A percentile compares a stretch with the other conserved stretches of the same genome.
These are phyloP conservation scores for Zaprionus africanus DNA, from an alignment of 1,140 invertebrate species.

Conservation along the genomic window DNA sequence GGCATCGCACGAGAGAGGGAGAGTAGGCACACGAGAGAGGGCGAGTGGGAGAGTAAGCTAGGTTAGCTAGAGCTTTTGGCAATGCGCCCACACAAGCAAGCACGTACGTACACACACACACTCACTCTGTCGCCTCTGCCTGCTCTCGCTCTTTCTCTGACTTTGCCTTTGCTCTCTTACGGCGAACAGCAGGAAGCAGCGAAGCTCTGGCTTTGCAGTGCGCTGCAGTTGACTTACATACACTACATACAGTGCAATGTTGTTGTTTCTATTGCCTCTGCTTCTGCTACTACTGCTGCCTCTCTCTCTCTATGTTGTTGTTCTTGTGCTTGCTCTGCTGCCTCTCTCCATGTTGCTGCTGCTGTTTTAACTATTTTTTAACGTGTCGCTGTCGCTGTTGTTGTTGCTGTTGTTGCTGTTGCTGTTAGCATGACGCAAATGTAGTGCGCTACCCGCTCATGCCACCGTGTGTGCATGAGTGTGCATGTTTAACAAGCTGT, in stretches of 20 bases:
- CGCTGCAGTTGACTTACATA: slow-evolving; percentile 31
- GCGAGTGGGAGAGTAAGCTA: slow-evolving; percentile 5
- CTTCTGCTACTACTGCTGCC: neutral
- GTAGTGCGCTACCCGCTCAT: slow-evolving; percentile 38
- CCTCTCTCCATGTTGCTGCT: slow-evolving; percentile 3
- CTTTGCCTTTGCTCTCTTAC: neutral
- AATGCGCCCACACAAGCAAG: slow-evolving; percentile 37
- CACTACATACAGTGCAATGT: neutral
- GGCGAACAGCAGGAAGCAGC: slow-evolving; percentile 44
- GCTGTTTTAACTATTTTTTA: slow-evolving; percentile 45
- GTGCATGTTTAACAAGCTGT: slow-evolving; percentile 55
- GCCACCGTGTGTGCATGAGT: slow-evolving; percentile 14
- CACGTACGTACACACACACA: neutral
- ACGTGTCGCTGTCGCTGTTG: neutral
- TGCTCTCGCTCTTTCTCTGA: neutral
- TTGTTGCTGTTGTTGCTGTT: slow-evolving; percentile 26
- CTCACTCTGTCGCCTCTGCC: neutral
- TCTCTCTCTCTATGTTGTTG: neutral
- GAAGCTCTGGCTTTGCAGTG: slow-evolving; percentile 59
- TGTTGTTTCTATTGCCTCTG: no score
- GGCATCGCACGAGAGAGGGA: slow-evolving; percentile 7
- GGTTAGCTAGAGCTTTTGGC: slow-evolving; percentile 39
- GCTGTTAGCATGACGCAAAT: slow-evolving; percentile 69
- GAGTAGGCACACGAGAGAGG: slow-evolving; percentile 4
- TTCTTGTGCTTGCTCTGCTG: slow-evolving; percentile 11